phyloP scores from a whole-genome alignment of 1,140 invertebrate species.

The Eriocheir sinensis region DNA sequence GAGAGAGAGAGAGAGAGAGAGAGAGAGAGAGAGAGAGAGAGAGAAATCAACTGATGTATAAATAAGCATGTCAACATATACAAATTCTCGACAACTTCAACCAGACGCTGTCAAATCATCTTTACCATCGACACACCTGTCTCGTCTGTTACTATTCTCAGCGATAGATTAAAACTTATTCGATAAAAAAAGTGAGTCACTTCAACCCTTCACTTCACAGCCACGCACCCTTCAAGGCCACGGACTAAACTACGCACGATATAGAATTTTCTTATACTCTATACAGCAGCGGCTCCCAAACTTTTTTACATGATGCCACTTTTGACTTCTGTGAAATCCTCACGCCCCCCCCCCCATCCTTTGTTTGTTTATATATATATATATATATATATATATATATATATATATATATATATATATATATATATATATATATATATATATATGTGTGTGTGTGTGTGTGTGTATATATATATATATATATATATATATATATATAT shows the following conservation, averaged over 20 bases:
- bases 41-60: not conserved
- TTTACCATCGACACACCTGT: not conserved
- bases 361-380: slow-evolving; percentile 42
- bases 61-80: no score
- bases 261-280: not conserved
- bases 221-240: no score
- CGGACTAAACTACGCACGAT: slow-evolving; percentile 8
- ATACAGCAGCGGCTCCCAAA: no score
- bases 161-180: no score
- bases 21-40: not conserved
- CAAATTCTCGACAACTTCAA: no score
- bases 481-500: slow-evolving; percentile 56
- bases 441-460: slow-evolving; percentile 62
- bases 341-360: no score
- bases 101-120: no score
- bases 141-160: not conserved
- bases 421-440: slow-evolving; percentile 68
- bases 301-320: not conserved
- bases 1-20: slow-evolving; percentile 22
- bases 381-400: slow-evolving; percentile 31
- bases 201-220: no score
- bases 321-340: not conserved
- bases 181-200: no score
- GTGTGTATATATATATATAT: slow-evolving; percentile 63
- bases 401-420: slow-evolving; percentile 67